Percentiles rank a stretch among this genome's conserved stretches.
Conservation (phyloP, 2,113 vertebrate genomes). For the Opisthocomus hoazin region DNA sequence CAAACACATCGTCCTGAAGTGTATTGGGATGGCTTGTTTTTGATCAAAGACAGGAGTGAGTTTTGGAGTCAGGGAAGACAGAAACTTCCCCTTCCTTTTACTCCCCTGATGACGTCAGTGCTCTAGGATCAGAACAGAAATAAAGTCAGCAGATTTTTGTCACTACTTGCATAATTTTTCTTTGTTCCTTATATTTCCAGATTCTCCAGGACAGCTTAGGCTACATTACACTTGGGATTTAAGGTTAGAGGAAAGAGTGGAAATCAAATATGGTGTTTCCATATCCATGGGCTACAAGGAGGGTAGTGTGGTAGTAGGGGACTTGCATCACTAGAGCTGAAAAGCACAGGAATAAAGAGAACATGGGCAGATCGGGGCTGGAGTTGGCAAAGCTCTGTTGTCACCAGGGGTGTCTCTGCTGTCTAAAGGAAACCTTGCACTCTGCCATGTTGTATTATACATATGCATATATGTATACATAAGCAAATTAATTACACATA, state of each 20-base stretch:
- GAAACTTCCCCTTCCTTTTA: not conserved
- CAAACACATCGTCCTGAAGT: not conserved
- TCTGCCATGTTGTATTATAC: not conserved
- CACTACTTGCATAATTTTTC: not conserved
- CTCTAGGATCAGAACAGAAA: not conserved
- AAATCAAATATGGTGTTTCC: not conserved
- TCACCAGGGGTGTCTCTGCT: not conserved
- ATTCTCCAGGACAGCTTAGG: not conserved
- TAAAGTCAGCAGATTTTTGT: not conserved
- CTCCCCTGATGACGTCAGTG: not conserved
- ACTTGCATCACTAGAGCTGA: not conserved
- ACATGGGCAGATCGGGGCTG: not conserved
- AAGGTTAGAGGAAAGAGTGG: not conserved
- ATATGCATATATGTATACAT: not conserved
- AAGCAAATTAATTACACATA: not conserved
- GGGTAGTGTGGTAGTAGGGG: not conserved
- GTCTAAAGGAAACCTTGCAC: not conserved
- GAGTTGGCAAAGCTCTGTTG: not conserved
- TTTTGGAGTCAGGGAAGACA: not conserved
- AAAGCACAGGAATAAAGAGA: not conserved
- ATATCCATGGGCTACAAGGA: not conserved
- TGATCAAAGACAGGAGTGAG: not conserved
- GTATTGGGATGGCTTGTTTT: not conserved
- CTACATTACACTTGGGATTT: not conserved
- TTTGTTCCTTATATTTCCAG: not conserved